These are phyloP conservation scores for Rhineura floridana DNA, from an alignment of 2,113 vertebrate species.

Conservation along the genomic window DNA sequence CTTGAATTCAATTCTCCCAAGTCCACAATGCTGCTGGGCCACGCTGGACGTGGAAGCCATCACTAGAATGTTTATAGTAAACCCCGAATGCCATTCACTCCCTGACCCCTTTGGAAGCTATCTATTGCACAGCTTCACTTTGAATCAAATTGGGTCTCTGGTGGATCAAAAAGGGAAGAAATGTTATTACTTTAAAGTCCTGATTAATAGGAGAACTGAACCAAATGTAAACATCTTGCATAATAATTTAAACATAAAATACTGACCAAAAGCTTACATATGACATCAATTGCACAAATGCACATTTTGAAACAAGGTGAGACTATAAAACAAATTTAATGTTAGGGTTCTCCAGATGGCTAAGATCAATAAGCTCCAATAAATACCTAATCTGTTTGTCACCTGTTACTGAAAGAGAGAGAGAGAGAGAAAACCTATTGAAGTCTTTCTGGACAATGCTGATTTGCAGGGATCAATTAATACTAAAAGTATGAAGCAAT, in stretches of 20 bases:
- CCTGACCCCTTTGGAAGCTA: not conserved
- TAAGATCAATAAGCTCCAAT: not conserved
- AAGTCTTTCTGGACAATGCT: not conserved
- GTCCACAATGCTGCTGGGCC: not conserved
- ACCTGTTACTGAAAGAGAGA: not conserved
- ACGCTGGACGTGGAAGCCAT: not conserved
- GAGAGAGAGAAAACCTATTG: not conserved
- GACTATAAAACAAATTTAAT: not conserved
- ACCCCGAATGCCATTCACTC: not conserved
- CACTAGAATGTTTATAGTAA: not conserved
- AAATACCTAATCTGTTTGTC: not conserved
- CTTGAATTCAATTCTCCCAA: not conserved
- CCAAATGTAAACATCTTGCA: not conserved
- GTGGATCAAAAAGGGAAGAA: not conserved
- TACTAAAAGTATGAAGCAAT: not conserved
- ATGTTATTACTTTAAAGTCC: too few species aligned
- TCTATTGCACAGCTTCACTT: not conserved
- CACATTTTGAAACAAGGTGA: conserved; percentile 37
- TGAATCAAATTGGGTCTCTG: not conserved
- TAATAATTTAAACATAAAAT: conserved; percentile 12
- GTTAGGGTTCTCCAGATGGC: not conserved
- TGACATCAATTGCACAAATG: not conserved
- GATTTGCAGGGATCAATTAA: not conserved
- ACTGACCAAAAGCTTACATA: not conserved
- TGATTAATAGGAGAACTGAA: not conserved